Conservation (phyloP, 2,113 vertebrate species). For the Chaetorhynchus papuensis region DNA sequence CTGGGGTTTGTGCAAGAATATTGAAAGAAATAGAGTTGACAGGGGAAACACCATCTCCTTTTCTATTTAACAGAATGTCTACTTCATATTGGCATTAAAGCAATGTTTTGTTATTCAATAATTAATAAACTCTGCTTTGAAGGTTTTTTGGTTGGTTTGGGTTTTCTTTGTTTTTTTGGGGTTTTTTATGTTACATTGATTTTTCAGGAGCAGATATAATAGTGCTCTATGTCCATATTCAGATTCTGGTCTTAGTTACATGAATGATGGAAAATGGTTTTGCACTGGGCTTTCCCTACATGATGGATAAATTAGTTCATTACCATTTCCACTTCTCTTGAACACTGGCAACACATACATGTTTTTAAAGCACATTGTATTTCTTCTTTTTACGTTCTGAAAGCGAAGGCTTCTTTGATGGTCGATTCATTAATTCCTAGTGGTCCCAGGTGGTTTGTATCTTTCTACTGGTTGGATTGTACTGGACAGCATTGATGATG, state of each 20-base stretch:
- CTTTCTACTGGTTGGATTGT: neutral
- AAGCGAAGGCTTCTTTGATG: neutral
- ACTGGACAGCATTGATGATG: neutral
- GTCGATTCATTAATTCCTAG: neutral
- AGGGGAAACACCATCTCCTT: neutral
- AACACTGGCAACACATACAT: neutral
- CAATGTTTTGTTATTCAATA: neutral
- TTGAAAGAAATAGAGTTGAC: neutral
- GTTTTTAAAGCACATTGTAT: neutral
- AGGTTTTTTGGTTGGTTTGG: neutral
- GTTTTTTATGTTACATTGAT: neutral
- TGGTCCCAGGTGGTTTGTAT: neutral
- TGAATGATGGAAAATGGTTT: neutral
- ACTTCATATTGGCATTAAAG: neutral
- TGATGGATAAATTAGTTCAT: neutral
- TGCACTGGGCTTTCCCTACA: neutral
- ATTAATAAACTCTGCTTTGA: neutral
- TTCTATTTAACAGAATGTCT: neutral
- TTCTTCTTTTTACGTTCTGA: neutral
- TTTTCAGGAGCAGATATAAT: neutral
- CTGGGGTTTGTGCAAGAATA: neutral
- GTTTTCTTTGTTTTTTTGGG: neutral
- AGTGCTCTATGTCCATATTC: neutral
- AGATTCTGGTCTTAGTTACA: neutral
- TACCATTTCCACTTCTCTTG: neutral